Evolutionary conservation across 2,888 invertebrate species (phyloP), one percentile per base, ranked within the genome.

Genomic region (Timema podura): DNA sequence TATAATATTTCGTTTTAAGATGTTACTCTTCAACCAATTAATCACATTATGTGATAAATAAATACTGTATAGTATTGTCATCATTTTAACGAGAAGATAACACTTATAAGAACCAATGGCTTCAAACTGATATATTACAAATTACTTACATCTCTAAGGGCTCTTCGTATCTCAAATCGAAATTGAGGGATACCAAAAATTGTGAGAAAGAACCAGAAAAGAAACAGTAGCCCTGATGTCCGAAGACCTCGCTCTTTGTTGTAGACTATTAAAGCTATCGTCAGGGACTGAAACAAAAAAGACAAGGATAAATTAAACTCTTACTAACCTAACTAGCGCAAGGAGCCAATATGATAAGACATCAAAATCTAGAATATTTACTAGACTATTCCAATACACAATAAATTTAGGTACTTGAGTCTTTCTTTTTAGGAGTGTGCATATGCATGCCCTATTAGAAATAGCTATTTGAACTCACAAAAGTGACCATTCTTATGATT

Each of bases 151-250:
- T 1, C 16, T 9, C 5, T 0, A 3, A 61, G 1, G 2, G 16
- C 0, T 5, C 3, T 30, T 16, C 45, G 54, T 9, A 69, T 48
- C 6, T 69, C 69, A 16, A 51, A 65, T 59, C 65, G 69, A 44
- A 57, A 69, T 47, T 47, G 65, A 11, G 65, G 65, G 16, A 57
- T 82, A 2, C 92, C 92, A 64, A 89, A 89, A 47, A 96, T 45
- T 0, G 86, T 83, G 69, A 93, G 80, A 0, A 95, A 78, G 30
- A 96, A 83, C 96, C 97, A 98, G 82, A 97, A 97, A 75, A 95
- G 82, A 82, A 96, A 97, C 71, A 95, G 84, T 67, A 93, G 86
- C 6, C 97, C 98, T 5, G 98, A 97, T n/a, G 96, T 91, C 77
- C 92, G 87, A 77, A 95, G 86, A 16, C 98, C 98, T 83, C 88